phyloP scores from a whole-genome alignment of 2,113 vertebrate species.

The Pristiophorus japonicus region DNA sequence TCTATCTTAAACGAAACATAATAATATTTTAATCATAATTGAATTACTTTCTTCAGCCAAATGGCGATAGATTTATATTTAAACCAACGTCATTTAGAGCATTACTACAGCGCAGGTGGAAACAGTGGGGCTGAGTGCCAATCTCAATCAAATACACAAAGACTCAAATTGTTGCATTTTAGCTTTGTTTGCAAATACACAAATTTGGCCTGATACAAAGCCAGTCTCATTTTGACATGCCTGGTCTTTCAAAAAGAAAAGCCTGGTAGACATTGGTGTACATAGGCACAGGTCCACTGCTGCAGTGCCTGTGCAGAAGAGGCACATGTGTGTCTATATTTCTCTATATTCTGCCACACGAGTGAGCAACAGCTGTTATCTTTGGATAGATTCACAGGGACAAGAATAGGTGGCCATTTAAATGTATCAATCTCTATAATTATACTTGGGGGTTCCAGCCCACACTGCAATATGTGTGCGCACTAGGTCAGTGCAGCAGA shows the following conservation, averaged over 20 bases:
- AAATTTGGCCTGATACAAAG: neutral
- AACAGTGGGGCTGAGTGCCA: neutral
- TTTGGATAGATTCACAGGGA: too few species aligned
- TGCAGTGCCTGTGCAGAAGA: neutral
- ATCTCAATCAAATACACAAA: neutral
- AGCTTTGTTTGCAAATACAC: neutral
- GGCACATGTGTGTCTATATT: neutral
- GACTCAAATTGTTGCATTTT: neutral
- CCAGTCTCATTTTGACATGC: neutral
- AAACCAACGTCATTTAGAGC: neutral
- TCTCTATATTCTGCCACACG: neutral
- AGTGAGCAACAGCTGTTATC: neutral
- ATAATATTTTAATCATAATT: neutral
- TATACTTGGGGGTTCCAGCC: too few species aligned
- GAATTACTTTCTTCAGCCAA: neutral
- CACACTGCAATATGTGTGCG: too few species aligned
- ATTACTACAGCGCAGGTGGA: neutral
- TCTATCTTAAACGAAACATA: neutral
- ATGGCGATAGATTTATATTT: neutral
- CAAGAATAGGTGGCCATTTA: too few species aligned
- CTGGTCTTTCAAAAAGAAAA: neutral
- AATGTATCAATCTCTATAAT: too few species aligned
- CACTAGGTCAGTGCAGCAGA: too few species aligned
- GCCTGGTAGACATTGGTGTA: neutral
- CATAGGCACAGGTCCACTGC: neutral